Conservation (phyloP, 2,797 vertebrate species). For the Prionace glauca region DNA sequence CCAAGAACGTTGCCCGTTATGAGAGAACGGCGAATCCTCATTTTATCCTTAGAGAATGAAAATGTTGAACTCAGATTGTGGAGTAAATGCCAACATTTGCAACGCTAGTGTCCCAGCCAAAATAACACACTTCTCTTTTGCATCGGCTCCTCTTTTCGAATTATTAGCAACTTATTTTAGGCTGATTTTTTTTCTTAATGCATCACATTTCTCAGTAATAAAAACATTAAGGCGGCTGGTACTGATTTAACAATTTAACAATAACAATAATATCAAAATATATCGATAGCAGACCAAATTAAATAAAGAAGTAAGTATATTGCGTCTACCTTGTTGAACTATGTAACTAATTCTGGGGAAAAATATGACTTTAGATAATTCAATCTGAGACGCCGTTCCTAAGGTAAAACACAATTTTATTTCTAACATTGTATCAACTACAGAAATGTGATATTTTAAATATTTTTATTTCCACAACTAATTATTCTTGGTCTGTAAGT, state of each 20-base stretch:
- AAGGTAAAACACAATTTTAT: neutral
- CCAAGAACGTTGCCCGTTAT: neutral
- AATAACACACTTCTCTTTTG: too few relatives aligned
- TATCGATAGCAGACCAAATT: neutral
- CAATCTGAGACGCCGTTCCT: neutral
- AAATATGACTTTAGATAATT: neutral
- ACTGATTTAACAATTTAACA: neutral
- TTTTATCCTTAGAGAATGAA: neutral
- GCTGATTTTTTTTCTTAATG: neutral
- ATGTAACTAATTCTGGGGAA: neutral
- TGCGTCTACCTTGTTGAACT: neutral
- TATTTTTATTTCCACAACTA: neutral
- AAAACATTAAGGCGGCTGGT: neutral
- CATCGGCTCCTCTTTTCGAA: neutral
- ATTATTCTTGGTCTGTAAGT: neutral
- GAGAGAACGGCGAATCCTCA: neutral
- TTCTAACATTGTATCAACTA: neutral
- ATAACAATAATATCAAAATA: neutral
- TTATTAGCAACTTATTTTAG: neutral
- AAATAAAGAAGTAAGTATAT: neutral
- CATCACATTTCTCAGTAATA: neutral
- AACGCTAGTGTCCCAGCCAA: neutral
- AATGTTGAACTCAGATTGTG: neutral
- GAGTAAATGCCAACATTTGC: neutral
- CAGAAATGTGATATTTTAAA: neutral